These are phyloP conservation scores for Notocelia uddmanniana DNA, from an alignment of 2,888 invertebrate species.

Conservation along the genomic window DNA sequence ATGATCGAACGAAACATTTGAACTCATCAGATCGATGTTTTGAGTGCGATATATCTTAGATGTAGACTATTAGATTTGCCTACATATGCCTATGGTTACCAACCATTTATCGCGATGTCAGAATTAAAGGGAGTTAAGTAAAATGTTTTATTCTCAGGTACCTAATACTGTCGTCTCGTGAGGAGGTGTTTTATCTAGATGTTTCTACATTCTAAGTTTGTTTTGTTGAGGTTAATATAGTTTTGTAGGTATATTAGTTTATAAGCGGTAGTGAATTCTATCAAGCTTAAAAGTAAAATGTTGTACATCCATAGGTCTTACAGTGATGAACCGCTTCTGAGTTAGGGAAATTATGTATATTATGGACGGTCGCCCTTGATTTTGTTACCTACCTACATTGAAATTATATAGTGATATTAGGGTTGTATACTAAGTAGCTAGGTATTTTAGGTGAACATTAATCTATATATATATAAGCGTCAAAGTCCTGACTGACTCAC, in stretches of 20 bases:
- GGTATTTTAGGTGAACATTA: conserved; percentile 6
- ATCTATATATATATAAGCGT: too few relatives aligned
- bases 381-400: conserved; percentile 22
- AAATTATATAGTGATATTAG: background rate
- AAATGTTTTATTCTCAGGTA: background rate
- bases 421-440: conserved; percentile 16
- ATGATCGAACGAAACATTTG: background rate
- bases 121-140: background rate
- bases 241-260: background rate
- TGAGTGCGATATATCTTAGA: background rate
- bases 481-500: too few relatives aligned
- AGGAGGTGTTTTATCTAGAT: conserved; percentile 6
- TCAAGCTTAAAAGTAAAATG: background rate
- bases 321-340: conserved; percentile 1
- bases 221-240: background rate
- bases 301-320: background rate
- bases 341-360: conserved; percentile 1
- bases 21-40: too few relatives aligned
- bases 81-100: too few relatives aligned
- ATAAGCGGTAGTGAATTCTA: background rate
- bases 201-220: background rate
- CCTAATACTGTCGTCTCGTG: background rate
- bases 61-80: background rate
- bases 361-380: conserved; percentile 23
- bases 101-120: background rate